Conservation (phyloP, 1,140 invertebrate genomes). For the Saxidomus purpurata region DNA sequence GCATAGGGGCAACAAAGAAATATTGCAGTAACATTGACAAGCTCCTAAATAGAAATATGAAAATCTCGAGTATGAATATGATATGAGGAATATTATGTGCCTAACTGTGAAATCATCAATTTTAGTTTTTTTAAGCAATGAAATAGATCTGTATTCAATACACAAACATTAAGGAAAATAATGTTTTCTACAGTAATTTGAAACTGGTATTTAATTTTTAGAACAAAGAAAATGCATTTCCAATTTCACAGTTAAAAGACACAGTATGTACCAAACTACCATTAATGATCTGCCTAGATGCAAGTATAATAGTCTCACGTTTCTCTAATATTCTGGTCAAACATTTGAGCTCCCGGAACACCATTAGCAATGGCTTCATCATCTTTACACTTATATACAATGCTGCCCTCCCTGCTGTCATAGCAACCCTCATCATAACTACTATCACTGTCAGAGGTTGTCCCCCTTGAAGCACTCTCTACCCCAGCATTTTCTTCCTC, state of each 20-base stretch:
- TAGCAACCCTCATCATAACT: constrained; percentile 87
- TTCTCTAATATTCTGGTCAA: constrained; percentile 86
- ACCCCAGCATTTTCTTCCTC: constrained; percentile 66
- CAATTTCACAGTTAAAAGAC: constrained; percentile 14
- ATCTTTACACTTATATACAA: constrained; percentile 86
- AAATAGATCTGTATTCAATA: no score
- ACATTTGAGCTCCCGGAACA: constrained; percentile 86
- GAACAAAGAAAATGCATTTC: no score
- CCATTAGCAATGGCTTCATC: constrained; percentile 85
- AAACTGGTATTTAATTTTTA: no score
- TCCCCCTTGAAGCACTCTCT: constrained; percentile 58
- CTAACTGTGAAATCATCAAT: constrained; percentile 23
- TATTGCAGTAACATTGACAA: no score
- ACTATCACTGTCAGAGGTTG: constrained; percentile 71
- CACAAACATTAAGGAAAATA: no score
- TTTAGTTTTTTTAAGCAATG: no score
- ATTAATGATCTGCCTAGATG: constrained; percentile 10
- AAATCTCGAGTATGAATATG: background rate
- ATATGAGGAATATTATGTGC: background rate
- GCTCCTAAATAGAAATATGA: background rate
- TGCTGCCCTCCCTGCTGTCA: constrained; percentile 85
- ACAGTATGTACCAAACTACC: background rate
- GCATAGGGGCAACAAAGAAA: no score
- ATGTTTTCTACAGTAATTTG: no score
- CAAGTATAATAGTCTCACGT: constrained; percentile 74